Base-by-base conservation (phyloP, 2,797 vertebrate species). In the Arrhamphus sclerolepis region DNA sequence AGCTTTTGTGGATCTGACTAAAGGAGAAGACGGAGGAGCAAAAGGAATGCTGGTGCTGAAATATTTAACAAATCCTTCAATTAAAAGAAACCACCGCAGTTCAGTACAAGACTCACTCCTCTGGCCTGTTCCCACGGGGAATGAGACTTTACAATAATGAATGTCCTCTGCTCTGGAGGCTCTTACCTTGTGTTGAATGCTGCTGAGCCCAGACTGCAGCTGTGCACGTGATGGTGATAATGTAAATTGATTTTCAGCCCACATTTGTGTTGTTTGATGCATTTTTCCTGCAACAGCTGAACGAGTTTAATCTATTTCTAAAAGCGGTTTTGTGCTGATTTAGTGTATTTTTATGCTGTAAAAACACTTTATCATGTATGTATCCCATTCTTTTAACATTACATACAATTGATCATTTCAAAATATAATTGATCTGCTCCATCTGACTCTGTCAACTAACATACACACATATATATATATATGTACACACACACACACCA, bases 41-140 rank as follows among this genome's bases (percentile, higher is more conserved):
- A 24, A 56, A 21, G 1, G 8, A 60, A 54, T 46, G 28, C 8
- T 7, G 8, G 4, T 29, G 28, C 28, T 29, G 28, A 29, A 29
- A 29, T 10, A 48, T 43, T 43, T 46, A 16, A 28, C 31, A 19
- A 56, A 69, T 59, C 60, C 20, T 20, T 17, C n/a, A 21, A 56
- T 39, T 47, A 46, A 7, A 61, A 52, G 16, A 17, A 59, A 34
- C 22, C 5, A n/a, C 34, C 3, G 3, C 57, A 56, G 70, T 5
- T 21, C 17, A 6, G 24, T 26, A 26, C 24, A 26, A 64, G 29
- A 19, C 28, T 21, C 42, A 53, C 8, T 28, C 21, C 20, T 18
- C 28, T 13, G 2, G 19, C n/a, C 22, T 7, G 40, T 13, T 22
- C 18, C 29, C 20, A 19, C 0, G 16, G 13, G 56, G 43, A 46